These are phyloP conservation scores for Nestor notabilis DNA, from an alignment of 2,113 vertebrate genomes.

Conservation along the genomic window DNA sequence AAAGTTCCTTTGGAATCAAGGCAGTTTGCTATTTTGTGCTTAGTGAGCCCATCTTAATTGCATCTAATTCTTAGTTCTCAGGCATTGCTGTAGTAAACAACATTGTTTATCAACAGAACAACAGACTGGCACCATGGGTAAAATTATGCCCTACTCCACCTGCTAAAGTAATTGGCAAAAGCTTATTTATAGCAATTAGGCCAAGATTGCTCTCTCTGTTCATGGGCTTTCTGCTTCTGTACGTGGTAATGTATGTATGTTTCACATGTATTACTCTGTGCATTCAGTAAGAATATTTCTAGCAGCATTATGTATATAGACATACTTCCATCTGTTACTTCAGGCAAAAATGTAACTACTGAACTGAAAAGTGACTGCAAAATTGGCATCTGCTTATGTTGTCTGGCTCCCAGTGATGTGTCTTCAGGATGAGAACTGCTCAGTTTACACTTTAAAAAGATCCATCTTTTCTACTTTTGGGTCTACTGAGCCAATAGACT, in stretches of 20 bases:
- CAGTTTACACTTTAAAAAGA: conserved; percentile 45
- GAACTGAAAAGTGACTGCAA: conserved; percentile 57
- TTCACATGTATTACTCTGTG: neutral
- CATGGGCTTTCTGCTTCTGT: neutral
- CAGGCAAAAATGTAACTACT: conserved; percentile 46
- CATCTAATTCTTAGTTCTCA: conserved; percentile 16
- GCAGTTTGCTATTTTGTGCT: neutral
- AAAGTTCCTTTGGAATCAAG: neutral
- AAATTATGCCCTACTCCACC: neutral
- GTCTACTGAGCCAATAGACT: conserved; percentile 30
- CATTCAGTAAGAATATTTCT: neutral
- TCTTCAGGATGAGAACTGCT: conserved; percentile 44
- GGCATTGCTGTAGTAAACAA: neutral
- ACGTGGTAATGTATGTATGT: neutral
- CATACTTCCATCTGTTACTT: conserved; percentile 51
- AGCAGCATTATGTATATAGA: conserved; percentile 25
- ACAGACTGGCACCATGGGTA: conserved; percentile 13
- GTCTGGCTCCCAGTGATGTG: conserved; percentile 13
- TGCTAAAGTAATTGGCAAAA: conserved; percentile 17
- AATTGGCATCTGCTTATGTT: conserved; percentile 58
- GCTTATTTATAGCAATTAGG: neutral
- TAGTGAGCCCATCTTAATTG: neutral
- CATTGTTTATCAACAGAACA: conserved; percentile 23
- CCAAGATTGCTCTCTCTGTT: neutral
- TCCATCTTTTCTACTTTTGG: conserved; percentile 10